Evolutionary conservation across 2,888 invertebrate genomes (phyloP).

Genomic region (Cephus runcator): DNA sequence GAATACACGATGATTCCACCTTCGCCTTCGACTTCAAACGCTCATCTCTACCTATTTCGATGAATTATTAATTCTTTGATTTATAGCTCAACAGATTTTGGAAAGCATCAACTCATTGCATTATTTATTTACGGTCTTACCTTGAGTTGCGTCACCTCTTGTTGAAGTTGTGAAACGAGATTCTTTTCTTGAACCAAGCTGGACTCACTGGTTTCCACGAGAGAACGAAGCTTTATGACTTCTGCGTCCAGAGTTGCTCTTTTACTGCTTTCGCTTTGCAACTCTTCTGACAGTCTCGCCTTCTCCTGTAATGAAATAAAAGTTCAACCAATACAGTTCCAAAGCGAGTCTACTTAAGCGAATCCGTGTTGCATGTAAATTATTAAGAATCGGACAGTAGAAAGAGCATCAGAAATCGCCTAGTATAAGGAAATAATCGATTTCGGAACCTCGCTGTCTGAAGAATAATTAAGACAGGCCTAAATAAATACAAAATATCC

Average conservation of each 20-base stretch:
- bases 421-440: background rate
- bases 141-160: constrained; percentile 53
- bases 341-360: constrained; percentile 62
- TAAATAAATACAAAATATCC: background rate
- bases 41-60: background rate
- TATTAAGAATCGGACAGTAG: background rate
- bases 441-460: background rate
- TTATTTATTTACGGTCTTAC: constrained; percentile 30
- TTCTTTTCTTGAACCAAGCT: constrained; percentile 44
- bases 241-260: constrained; percentile 44
- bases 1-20: background rate
- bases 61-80: background rate
- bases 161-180: constrained; percentile 46
- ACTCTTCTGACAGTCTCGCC: constrained; percentile 63
- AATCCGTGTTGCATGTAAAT: constrained; percentile 44
- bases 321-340: constrained; percentile 5
- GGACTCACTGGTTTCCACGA: constrained; percentile 46
- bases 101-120: background rate
- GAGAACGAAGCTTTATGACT: constrained; percentile 45
- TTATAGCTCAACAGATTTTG: background rate
- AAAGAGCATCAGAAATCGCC: background rate
- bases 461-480: background rate
- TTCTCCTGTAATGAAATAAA: constrained; percentile 64
- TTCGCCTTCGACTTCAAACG: background rate
- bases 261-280: constrained; percentile 61